Base-by-base conservation (phyloP, 1,140 invertebrate genomes). In the Eufriesea mexicana region DNA sequence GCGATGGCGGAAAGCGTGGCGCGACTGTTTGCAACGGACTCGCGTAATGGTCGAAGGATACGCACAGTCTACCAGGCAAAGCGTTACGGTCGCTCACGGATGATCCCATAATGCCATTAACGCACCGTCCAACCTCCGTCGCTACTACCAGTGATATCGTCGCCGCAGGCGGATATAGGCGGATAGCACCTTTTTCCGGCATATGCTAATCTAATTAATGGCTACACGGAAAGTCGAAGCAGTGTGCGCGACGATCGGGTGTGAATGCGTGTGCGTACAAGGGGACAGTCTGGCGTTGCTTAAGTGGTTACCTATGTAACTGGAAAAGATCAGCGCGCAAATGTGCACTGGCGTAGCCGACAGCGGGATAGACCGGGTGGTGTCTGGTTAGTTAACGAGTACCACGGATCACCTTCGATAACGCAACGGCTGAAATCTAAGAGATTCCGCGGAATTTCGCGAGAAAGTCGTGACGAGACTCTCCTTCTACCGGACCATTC, bases 151-250 rank as follows among this genome's bases (percentile, higher is more conserved):
- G 84, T 55, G 62, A 35, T 66, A 81, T 80, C 75, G 73, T 86
- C 47, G 67, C 66, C 45, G 25, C 25, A 49, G 45, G 66, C 51
- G 74, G 66, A 89, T 82, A 89, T 74, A 82, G 28, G 47, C 57
- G 57, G 70, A 84, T 78, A 82, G 73, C 78, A 79, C 83, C 81
- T 79, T 88, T 90, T 90, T 84, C 85, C 84, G 73, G 64, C 78
- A 84, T 85, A 83, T 89, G 89, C 55, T 87, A 87, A 90, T 90
- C 79, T 80, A 89, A 85, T 86, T 90, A 82, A 83, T 88, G 81
- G 61, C 75, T 79, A 72, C 78, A 70, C 49, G 61, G 45, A 74
- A 86, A 86, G 35, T 45, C 20, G 64, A 28, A 16, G n/a, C 54
- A 28, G 16, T 14, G 57, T 28, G n/a, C 14, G 35, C 64, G 18